These are phyloP conservation scores for Gyrodactylus salaris DNA, from an alignment of 1,140 invertebrate species.

Conservation along the genomic window DNA sequence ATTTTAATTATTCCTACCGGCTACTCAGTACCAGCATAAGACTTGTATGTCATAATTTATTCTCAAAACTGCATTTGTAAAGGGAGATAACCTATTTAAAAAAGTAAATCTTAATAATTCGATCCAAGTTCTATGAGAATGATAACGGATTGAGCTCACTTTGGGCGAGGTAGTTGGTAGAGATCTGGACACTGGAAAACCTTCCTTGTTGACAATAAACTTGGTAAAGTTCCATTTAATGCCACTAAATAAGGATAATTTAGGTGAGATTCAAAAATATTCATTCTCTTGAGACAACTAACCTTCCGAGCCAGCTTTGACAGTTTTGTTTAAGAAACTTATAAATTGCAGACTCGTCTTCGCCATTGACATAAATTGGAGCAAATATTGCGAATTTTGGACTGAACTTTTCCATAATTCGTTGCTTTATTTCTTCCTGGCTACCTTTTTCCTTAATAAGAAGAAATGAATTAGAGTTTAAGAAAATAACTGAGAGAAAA, in stretches of 20 bases:
- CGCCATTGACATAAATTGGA: background rate
- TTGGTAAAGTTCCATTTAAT: slow-evolving; percentile 96
- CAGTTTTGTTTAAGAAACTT: too few relatives aligned
- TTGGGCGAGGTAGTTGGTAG: slow-evolving; percentile 26
- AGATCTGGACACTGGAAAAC: slow-evolving; percentile 43
- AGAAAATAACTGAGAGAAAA: background rate
- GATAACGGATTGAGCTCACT: background rate
- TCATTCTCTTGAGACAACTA: background rate
- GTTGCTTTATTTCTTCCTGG: background rate
- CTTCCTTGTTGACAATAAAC: slow-evolving; percentile 54
- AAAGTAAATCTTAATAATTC: too few relatives aligned
- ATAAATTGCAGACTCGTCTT: background rate
- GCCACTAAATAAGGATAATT: slow-evolving; percentile 19
- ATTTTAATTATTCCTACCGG: too few relatives aligned
- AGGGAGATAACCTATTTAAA: too few relatives aligned
- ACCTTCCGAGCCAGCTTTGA: background rate
- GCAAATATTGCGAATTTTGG: background rate
- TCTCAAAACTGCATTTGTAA: too few relatives aligned
- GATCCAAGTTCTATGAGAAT: background rate
- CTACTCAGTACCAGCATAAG: too few relatives aligned
- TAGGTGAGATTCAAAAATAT: slow-evolving; percentile 12
- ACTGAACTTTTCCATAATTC: background rate
- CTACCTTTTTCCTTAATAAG: background rate
- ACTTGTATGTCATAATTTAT: too few relatives aligned
- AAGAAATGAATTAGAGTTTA: background rate